phyloP scores from a whole-genome alignment of 1,140 invertebrate genomes.

The Trichonephila clavata region DNA sequence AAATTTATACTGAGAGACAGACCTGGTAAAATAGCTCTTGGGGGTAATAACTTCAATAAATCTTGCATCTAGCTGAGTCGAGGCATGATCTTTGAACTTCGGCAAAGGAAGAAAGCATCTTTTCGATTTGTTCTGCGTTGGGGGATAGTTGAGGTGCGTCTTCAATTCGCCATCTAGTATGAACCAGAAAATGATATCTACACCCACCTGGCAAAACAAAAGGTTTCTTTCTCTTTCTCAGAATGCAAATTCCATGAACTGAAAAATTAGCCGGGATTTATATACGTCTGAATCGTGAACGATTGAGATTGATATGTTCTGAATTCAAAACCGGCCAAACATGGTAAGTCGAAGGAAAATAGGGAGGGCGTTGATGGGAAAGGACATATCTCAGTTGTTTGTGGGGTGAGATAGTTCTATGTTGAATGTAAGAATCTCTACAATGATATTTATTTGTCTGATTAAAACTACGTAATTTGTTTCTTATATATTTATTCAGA shows the following conservation, averaged over 20 bases:
- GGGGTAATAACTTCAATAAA: slow-evolving; percentile 18
- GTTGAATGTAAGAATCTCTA: too few relatives aligned
- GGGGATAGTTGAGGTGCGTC: neutral
- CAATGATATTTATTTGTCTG: too few relatives aligned
- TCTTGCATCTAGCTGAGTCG: neutral
- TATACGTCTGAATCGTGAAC: neutral
- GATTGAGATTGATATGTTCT: slow-evolving; percentile 11
- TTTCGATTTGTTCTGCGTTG: neutral
- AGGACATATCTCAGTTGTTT: neutral
- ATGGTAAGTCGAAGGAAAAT: neutral
- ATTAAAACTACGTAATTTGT: too few relatives aligned
- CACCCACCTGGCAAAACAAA: neutral
- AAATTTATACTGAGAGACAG: neutral
- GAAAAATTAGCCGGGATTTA: neutral
- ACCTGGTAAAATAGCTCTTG: neutral
- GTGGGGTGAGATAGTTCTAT: neutral
- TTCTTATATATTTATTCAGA: too few relatives aligned
- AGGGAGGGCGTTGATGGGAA: neutral
- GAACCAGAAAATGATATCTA: neutral
- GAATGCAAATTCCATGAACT: neutral
- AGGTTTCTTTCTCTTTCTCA: neutral
- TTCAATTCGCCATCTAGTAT: neutral
- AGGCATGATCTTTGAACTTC: neutral
- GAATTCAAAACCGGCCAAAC: neutral
- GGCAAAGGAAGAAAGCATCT: neutral